Evolutionary conservation across 1,140 invertebrate species (phyloP).

Genomic region (Aphidius ervi): DNA sequence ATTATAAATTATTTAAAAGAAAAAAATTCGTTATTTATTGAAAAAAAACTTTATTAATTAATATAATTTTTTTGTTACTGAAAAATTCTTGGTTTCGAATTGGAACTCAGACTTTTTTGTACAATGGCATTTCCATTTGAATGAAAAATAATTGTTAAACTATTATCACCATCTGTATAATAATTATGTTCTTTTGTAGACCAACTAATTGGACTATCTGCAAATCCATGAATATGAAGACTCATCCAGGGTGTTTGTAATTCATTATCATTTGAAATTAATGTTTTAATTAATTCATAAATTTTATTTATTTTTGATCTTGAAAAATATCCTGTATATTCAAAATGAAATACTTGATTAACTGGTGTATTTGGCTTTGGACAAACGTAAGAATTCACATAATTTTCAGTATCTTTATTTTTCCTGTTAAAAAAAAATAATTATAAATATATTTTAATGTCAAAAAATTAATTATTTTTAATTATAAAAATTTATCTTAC

Average conservation of each 20-base stretch:
- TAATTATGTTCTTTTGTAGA: conserved; percentile 50
- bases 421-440: conserved; percentile 17
- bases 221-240: conserved; percentile 57
- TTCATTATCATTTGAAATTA: conserved; percentile 26
- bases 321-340: conserved; percentile 55
- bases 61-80: conserved; percentile 22
- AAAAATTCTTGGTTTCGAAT: conserved; percentile 34
- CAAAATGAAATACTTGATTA: conserved; percentile 44
- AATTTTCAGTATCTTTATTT: conserved; percentile 34
- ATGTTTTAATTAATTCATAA: conserved; percentile 41
- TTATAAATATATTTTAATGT: background rate
- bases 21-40: no score
- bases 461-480: no score
- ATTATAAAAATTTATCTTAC: conserved; percentile 29
- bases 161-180: conserved; percentile 54
- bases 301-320: conserved; percentile 42
- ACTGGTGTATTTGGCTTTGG: conserved; percentile 36
- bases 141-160: conserved; percentile 50
- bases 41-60: no score
- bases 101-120: conserved; percentile 40
- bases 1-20: no score
- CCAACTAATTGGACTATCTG: conserved; percentile 53
- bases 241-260: conserved; percentile 45
- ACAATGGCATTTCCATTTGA: conserved; percentile 38
- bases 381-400: conserved; percentile 43